These are phyloP conservation scores for Drosophila conformis DNA, from an alignment of 2,888 invertebrate species.

Conservation along the genomic window DNA sequence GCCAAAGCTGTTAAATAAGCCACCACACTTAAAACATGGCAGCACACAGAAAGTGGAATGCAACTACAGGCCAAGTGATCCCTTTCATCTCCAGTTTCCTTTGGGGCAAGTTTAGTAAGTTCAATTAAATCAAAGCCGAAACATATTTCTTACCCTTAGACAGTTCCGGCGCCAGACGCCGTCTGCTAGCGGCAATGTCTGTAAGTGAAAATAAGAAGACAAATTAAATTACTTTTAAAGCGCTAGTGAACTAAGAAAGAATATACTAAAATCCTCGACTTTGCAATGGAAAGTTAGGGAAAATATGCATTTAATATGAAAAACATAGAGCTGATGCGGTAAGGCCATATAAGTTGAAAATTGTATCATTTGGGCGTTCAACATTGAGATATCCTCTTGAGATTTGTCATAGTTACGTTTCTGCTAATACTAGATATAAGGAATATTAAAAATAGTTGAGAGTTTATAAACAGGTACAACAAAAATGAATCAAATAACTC, in stretches of 20 bases:
- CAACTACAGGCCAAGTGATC: slow-evolving; percentile 33
- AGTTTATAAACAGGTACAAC: background rate
- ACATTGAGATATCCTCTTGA: slow-evolving; percentile 13
- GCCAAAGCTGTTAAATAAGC: slow-evolving; percentile 65
- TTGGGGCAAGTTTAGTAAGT: slow-evolving; percentile 58
- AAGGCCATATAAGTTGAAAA: slow-evolving; percentile 12
- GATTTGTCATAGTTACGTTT: background rate
- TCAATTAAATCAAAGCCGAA: slow-evolving; percentile 78
- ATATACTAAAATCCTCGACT: slow-evolving; percentile 24
- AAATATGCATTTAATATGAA: slow-evolving; percentile 33
- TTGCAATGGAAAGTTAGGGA: slow-evolving; percentile 21
- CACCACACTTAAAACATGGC: slow-evolving; percentile 65
- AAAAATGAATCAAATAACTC: background rate
- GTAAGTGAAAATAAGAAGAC: slow-evolving; percentile 71
- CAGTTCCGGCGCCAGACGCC: slow-evolving; percentile 79
- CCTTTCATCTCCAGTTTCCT: background rate
- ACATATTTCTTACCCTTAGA: slow-evolving; percentile 81
- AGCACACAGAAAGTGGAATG: slow-evolving; percentile 33
- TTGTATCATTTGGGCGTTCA: background rate
- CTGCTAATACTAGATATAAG: background rate
- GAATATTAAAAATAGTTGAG: background rate
- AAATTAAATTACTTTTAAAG: slow-evolving; percentile 82
- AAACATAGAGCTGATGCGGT: slow-evolving; percentile 43
- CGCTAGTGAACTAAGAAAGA: slow-evolving; percentile 43
- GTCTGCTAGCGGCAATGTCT: slow-evolving; percentile 72